A percentile compares a stretch with the other conserved stretches of the same genome.
Conservation (phyloP, 2,113 vertebrate genomes). For the Triplophysa tibetana region DNA sequence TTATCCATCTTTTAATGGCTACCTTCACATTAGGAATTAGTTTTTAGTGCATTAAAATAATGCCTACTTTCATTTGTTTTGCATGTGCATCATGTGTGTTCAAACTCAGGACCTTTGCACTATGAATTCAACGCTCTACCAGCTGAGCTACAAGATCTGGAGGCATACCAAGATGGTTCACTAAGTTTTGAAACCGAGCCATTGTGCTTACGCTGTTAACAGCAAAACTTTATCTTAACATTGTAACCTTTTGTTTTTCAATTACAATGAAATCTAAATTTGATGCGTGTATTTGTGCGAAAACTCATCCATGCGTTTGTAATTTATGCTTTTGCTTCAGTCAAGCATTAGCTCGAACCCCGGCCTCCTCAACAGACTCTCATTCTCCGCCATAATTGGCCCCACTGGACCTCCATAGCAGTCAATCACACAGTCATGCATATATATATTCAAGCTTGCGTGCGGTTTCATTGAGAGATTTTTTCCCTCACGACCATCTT, state of each 20-base stretch:
- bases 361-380: slow-evolving; percentile 12
- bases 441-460: not conserved
- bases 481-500: not conserved
- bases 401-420: slow-evolving; percentile 24
- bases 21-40: too few species aligned
- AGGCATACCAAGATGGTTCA: too few species aligned
- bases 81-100: too few species aligned
- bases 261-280: not conserved
- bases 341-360: slow-evolving; percentile 2
- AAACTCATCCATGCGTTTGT: not conserved
- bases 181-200: too few species aligned
- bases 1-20: too few species aligned
- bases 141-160: too few species aligned
- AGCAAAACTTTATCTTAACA: not conserved
- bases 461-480: slow-evolving; percentile 14
- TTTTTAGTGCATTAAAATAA: too few species aligned
- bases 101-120: too few species aligned
- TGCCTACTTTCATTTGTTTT: too few species aligned
- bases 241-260: not conserved
- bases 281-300: not conserved
- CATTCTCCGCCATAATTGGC: slow-evolving; percentile 46
- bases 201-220: too few species aligned
- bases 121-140: too few species aligned
- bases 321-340: slow-evolving; percentile 11
- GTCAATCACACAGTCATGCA: slow-evolving; percentile 38